phyloP scores from a whole-genome alignment of 2,888 invertebrate genomes.

The Polietes domitor region DNA sequence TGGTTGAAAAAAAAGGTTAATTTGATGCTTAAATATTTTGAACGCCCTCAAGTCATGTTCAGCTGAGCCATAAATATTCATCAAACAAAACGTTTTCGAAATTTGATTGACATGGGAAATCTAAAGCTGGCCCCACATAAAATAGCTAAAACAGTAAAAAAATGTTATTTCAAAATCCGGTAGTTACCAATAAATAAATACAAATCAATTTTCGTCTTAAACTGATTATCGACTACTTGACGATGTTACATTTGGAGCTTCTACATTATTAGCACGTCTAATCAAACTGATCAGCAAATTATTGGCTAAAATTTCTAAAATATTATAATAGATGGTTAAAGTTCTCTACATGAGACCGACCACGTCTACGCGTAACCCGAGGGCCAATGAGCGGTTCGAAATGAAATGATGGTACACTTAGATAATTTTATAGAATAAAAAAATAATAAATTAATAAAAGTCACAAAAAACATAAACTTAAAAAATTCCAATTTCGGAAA shows the following conservation, averaged over 20 bases:
- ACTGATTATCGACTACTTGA: conserved; percentile 2
- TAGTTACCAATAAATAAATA: background rate
- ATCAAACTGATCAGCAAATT: background rate
- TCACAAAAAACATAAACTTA: no score
- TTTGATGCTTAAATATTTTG: conserved; percentile 36
- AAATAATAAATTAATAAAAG: no score
- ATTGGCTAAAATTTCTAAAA: background rate
- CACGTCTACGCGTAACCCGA: no score
- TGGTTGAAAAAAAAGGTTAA: background rate
- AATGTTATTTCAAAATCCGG: background rate
- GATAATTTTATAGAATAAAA: no score
- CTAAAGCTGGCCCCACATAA: background rate
- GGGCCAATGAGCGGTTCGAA: no score
- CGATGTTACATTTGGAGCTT: background rate
- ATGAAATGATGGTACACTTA: no score
- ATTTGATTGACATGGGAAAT: conserved; percentile 51
- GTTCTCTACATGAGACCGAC: no score
- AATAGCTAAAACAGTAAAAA: no score
- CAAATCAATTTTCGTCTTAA: background rate
- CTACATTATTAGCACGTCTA: background rate
- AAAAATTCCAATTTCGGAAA: no score
- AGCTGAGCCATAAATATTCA: conserved; percentile 5
- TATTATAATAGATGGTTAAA: no score
- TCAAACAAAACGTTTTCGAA: background rate
- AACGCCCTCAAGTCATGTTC: background rate